Evolutionary conservation across 2,888 invertebrate genomes (phyloP), one percentile per base, ranked within the genome.

Genomic region (Metalampra italica): DNA sequence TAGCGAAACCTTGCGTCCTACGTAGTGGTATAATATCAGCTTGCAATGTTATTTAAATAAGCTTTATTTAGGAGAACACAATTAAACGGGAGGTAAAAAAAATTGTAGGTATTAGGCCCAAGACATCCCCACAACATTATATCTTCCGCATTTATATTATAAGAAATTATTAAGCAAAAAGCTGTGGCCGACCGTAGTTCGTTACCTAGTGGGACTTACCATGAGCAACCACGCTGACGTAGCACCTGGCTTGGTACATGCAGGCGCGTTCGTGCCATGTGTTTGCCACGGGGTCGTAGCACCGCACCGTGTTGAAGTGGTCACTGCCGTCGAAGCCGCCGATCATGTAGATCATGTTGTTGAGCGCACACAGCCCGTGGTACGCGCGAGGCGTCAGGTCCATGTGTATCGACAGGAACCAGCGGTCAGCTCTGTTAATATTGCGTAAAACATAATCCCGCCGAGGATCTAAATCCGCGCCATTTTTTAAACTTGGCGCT

Each of bases 271-370:
- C 92, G 41, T 89, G 91, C 96, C 96, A 96, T 38, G 91, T 90
- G 66, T 94, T 93, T 1, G 90, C 91, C 9, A 94, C 92, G 0
- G 96, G 96, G 71, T 96, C 93, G 75, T 95, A 96, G 65, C 95
- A 94, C 47, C 96, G 92, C 32, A 95, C 94, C 1, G 94, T 94
- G 70, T 93, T 93, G 69, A 96, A 93, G 59, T 96, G 92, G 55
- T 94, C 92, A 50, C 91, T 91, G 11, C 96, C 96, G 69, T 96
- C 95, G 73, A 93, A 96, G 1, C 96, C 96, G 4, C 96, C 96
- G 56, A 96, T 94, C 83, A 96, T 94, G 80, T 94, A 94, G 65
- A 96, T 92, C 44, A 93, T 74, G 62, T 92, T 91, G 78, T 92
- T 92, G 66, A 96, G 73, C 30, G 92, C 83, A 81, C 94, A 93